A percentile compares a stretch with the other conserved stretches of the same genome.
Evolutionary conservation across 2,113 vertebrate species (phyloP).

Genomic region (Dendropsophus ebraccatus): DNA sequence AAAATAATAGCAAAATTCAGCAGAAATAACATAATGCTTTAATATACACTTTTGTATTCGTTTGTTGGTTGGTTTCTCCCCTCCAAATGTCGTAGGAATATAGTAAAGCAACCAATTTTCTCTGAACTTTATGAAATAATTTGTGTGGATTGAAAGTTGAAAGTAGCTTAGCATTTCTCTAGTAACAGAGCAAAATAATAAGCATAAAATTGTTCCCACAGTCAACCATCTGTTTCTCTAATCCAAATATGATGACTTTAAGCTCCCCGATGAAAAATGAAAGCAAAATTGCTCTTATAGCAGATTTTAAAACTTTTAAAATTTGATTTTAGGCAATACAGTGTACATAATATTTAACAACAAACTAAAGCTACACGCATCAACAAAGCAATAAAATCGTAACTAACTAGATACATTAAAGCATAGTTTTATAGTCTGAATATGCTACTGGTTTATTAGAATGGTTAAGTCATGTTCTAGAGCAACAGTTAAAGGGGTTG

Average conservation of each 20-base stretch:
- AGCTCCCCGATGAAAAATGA: conserved; percentile 57
- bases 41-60: not conserved
- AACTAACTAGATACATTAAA: too few relatives aligned
- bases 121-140: conserved; percentile 56
- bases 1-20: not conserved
- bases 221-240: conserved; percentile 58
- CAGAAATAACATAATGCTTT: not conserved
- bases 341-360: not conserved
- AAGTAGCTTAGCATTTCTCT: conserved; percentile 57
- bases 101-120: conserved; percentile 42
- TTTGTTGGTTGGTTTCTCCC: not conserved
- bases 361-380: conserved; percentile 8
- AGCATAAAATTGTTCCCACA: conserved; percentile 52
- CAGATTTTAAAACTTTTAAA: conserved; percentile 30
- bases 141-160: conserved; percentile 56
- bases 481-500: too few relatives aligned
- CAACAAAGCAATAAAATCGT: too few relatives aligned
- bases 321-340: conserved; percentile 29
- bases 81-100: conserved; percentile 23
- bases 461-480: too few relatives aligned
- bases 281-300: conserved; percentile 56
- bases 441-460: too few relatives aligned
- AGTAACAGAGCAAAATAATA: conserved; percentile 58
- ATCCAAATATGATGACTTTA: conserved; percentile 55
- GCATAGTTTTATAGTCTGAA: too few relatives aligned